These are phyloP conservation scores for Amblyjoppa fuscipennis DNA, from an alignment of 2,888 invertebrate genomes.

Conservation along the genomic window DNA sequence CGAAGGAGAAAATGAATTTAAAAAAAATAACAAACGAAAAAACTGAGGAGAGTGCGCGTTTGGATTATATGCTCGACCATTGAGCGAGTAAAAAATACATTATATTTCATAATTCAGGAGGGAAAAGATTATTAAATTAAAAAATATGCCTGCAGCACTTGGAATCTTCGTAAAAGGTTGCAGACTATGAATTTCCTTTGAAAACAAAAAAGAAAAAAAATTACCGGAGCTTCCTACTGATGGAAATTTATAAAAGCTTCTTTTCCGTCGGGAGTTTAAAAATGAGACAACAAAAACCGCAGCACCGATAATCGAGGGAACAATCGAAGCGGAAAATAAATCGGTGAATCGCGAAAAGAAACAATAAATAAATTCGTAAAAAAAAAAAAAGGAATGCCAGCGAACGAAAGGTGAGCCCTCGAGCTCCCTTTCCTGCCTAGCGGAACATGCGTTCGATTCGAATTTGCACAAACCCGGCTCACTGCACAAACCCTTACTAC, in stretches of 20 bases:
- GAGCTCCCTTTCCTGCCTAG: slow-evolving; percentile 28
- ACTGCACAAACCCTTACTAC: slow-evolving; percentile 14
- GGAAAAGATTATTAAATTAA: not conserved
- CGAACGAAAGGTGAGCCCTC: slow-evolving; percentile 53
- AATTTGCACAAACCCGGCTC: slow-evolving; percentile 38
- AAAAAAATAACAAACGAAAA: not conserved
- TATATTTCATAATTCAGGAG: not conserved
- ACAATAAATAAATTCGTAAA: slow-evolving; percentile 25
- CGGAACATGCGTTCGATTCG: slow-evolving; percentile 47
- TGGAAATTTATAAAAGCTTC: not conserved
- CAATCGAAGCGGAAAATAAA: slow-evolving; percentile 38
- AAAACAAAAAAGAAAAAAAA: not conserved
- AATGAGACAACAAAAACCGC: not conserved
- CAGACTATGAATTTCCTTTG: not conserved
- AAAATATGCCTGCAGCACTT: no score
- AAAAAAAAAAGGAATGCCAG: not conserved
- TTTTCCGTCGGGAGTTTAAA: not conserved
- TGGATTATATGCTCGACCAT: not conserved
- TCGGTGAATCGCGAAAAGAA: slow-evolving; percentile 22
- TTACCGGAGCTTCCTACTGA: not conserved
- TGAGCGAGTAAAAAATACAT: not conserved
- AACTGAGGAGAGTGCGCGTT: not conserved
- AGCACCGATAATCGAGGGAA: slow-evolving; percentile 28
- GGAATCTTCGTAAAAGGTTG: no score
- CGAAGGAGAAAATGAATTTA: not conserved